Base-by-base conservation (phyloP, 2,888 invertebrate species). In the Tillus elongatus region DNA sequence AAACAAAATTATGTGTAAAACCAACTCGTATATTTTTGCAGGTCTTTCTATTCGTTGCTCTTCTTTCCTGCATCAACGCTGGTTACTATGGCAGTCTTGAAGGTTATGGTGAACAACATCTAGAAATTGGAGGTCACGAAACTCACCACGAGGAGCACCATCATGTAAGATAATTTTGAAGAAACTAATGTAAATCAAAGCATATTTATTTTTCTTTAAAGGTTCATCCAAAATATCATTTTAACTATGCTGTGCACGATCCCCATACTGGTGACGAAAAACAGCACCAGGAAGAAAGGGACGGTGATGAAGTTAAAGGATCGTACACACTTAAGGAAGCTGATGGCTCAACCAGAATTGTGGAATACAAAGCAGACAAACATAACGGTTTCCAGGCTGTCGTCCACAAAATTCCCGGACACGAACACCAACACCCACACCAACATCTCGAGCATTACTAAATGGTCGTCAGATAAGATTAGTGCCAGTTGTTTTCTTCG, bases 231-330 rank as follows among this genome's bases (percentile, higher is more conserved):
- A 53, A 53, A 41, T 56, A 56, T 40, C 47, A 53, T 37, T 56
- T 51, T 49, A 51, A 53, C 37, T 56, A 56, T 30, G 52, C 53
- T 8, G 54, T 56, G 1, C 49, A 54, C 37, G 56, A 56, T 32
- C 53, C 53, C 11, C 53, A 53, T 35, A 56, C 56, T 6, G 56
- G 56, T 0, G 56, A 56, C 37, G 47, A 51, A 26, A 56, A 56
- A 37, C 54, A 54, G 39, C 54, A 54, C 30, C 70, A 72, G 67
- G 76, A 76, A 62, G 74, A 75, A 49, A 68, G 76, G 27, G 74
- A 75, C 40, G 75, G 76, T 1, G 75, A 76, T 57, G 68, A 71
- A 52, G 76, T 76, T 24, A 75, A 75, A 61, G 76, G 76, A 4
- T 65, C 69, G 29, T 76, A 76, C 64, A 71, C 71, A 1, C 59